These are phyloP conservation scores for Peromyscus attwateri DNA, from an alignment of 2,797 vertebrate species.

Conservation along the genomic window DNA sequence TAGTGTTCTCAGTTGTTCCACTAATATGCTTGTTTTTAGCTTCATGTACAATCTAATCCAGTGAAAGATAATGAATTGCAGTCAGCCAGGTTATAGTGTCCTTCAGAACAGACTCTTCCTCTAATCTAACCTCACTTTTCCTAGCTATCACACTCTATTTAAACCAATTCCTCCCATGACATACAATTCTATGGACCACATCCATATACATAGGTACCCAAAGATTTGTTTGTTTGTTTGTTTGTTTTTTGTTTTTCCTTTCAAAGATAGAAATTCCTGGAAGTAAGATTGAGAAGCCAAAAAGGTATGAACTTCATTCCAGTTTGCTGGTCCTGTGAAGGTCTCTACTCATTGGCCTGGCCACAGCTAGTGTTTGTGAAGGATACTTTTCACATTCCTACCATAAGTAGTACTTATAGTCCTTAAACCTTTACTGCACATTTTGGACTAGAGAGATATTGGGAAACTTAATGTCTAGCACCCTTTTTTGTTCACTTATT, in stretches of 20 bases:
- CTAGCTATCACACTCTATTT: neutral
- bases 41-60: conserved; percentile 7
- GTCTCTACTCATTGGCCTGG: no score
- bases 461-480: neutral
- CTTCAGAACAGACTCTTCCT: neutral
- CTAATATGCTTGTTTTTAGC: neutral
- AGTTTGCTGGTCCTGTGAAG: neutral
- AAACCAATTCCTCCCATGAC: neutral
- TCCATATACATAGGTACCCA: neutral
- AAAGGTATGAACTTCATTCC: neutral
- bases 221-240: neutral
- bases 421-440: neutral
- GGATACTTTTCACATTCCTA: no score
- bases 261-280: neutral
- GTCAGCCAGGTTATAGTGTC: neutral
- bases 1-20: neutral
- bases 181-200: neutral
- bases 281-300: neutral
- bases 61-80: neutral
- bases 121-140: neutral
- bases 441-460: neutral
- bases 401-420: neutral
- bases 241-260: neutral
- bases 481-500: neutral
- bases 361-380: neutral